Conservation (phyloP, 2,797 vertebrate species). For the Triplophysa yarkandensis region DNA sequence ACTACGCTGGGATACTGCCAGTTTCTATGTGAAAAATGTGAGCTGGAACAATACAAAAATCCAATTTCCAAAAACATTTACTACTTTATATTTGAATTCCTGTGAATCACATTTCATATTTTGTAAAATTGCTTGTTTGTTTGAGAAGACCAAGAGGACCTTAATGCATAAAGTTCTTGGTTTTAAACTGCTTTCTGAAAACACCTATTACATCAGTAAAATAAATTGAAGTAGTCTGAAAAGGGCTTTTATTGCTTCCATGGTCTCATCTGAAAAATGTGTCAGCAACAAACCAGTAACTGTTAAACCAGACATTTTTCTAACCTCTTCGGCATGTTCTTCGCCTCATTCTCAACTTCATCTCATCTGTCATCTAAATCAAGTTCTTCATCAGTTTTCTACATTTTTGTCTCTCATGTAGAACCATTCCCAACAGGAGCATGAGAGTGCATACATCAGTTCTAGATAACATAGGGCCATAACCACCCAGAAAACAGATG, state of each 20-base stretch:
- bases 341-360: background rate
- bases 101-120: background rate
- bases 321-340: background rate
- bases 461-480: background rate
- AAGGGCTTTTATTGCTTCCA: too few relatives aligned
- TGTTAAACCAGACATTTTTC: background rate
- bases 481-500: constrained; percentile 43
- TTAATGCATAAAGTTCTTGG: too few relatives aligned
- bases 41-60: background rate
- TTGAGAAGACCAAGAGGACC: too few relatives aligned
- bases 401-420: background rate
- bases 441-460: constrained; percentile 4
- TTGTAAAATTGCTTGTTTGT: too few relatives aligned
- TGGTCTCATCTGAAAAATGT: too few relatives aligned
- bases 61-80: background rate
- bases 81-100: background rate
- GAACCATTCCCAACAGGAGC: background rate
- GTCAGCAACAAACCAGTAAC: background rate
- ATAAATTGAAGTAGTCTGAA: too few relatives aligned
- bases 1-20: background rate
- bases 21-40: background rate
- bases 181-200: too few relatives aligned
- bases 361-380: background rate
- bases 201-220: too few relatives aligned
- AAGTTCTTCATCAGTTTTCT: background rate